Evolutionary conservation across 2,797 vertebrate species (phyloP), one percentile per base, ranked within the genome.

Genomic region (Oreortyx pictus): DNA sequence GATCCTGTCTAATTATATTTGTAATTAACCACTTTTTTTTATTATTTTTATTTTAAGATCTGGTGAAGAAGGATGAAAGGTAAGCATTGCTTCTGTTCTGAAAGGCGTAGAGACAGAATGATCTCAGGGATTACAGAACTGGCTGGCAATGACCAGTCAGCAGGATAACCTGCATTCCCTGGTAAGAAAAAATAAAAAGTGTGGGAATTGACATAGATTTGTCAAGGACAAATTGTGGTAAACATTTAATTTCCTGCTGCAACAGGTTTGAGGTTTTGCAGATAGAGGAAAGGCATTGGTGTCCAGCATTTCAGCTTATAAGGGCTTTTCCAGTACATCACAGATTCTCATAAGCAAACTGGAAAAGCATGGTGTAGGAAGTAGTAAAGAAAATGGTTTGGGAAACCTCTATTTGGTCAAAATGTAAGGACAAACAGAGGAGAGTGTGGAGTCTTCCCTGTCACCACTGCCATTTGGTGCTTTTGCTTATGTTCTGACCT

Each of bases 121-220:
- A 25, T 62, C 46, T 76, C 35, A 35, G 9, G 16, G 25, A 33
- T 0, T 2, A 43, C 14, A 41, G 18, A 61, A 12, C 25, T 81
- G 43, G 14, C 8, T 16, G 65, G 62, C 24, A 81, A 71, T 13
- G 78, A 43, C 3, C 6, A 35, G 19, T 29, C 59, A 83, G n/a
- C 44, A 65, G 41, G 11, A 62, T 33, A 64, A 43, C 44, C 27
- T 57, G 29, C 44, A 64, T 0, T 1, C 0, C 3, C 20, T 13
- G 39, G 7, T 20, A 71, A 50, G 11, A 12, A 71, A n/a, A 23
- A n/a, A n/a, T 50, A 5, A 11, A 0, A 14, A 4, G 1, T 27
- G 7, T 65, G 67, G 8, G 19, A 68, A 75, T 5, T 37, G 2
- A 2, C 67, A 11, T 47, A 25, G 9, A 39, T 76, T 76, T 86